phyloP scores from a whole-genome alignment of 2,888 invertebrate species.

The Margaritifera margaritifera region DNA sequence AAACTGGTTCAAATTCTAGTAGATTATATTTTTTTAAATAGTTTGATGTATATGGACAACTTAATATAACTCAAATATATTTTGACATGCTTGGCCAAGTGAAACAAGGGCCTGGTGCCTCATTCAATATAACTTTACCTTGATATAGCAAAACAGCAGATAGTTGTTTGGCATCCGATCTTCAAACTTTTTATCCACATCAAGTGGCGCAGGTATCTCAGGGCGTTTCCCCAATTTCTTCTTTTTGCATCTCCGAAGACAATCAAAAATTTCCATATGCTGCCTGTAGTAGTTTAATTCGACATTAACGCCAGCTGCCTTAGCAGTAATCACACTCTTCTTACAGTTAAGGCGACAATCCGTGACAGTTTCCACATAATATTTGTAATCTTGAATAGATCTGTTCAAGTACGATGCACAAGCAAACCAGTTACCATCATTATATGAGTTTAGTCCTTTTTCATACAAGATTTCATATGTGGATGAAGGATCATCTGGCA shows the following conservation, averaged over 20 bases:
- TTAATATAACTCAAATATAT: no score
- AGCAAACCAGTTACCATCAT: constrained; percentile 81
- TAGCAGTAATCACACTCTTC: no score
- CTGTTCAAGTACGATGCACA: constrained; percentile 82
- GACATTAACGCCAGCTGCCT: no score
- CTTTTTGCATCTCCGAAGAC: constrained; percentile 80
- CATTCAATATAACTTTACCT: constrained; percentile 73
- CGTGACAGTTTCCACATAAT: constrained; percentile 76
- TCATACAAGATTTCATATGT: constrained; percentile 66
- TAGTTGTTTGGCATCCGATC: constrained; percentile 83
- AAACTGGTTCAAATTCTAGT: no score
- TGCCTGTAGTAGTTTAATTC: constrained; percentile 3
- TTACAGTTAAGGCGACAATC: constrained; percentile 77
- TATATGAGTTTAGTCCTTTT: constrained; percentile 80
- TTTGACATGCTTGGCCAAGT: no score
- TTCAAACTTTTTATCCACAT: constrained; percentile 78
- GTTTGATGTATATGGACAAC: no score
- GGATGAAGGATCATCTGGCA: constrained; percentile 4
- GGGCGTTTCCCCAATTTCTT: constrained; percentile 70
- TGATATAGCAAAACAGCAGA: constrained; percentile 85
- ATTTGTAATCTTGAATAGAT: constrained; percentile 77
- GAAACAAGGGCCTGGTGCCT: no score
- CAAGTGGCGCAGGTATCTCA: constrained; percentile 59
- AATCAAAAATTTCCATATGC: constrained; percentile 75
- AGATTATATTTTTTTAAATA: no score